These are phyloP conservation scores for Chinchilla lanigera DNA, from an alignment of 2,113 vertebrate species.

Conservation along the genomic window DNA sequence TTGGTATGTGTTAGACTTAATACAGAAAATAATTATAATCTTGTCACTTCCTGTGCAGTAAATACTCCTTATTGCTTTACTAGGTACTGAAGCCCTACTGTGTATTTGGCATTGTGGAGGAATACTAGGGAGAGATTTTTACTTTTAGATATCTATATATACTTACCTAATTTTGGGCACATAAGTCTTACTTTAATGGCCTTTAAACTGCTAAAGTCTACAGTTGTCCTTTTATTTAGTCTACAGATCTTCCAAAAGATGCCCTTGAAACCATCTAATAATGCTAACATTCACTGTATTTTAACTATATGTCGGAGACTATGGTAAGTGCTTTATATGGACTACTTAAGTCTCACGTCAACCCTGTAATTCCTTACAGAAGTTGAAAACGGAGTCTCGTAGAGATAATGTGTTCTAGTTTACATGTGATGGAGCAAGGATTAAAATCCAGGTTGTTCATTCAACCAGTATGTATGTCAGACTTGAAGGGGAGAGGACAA, in stretches of 20 bases:
- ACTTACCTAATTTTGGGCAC: neutral
- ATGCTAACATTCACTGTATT: neutral
- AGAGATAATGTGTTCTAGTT: neutral
- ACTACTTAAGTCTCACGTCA: conserved; percentile 17
- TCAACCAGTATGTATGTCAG: neutral
- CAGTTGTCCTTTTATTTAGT: neutral
- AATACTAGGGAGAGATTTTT: neutral
- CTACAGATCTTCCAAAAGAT: conserved; percentile 26
- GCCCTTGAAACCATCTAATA: neutral
- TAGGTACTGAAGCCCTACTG: neutral
- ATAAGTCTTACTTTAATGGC: conserved; percentile 9
- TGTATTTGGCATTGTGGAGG: neutral
- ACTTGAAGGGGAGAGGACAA: neutral
- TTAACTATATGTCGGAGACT: neutral
- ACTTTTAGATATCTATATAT: neutral
- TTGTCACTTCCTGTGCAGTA: neutral
- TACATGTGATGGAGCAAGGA: neutral
- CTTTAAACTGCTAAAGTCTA: neutral
- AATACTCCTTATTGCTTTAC: neutral
- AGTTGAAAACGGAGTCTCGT: neutral
- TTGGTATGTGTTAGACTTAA: neutral
- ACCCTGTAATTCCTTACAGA: conserved; percentile 9
- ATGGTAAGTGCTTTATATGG: neutral
- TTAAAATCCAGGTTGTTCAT: neutral
- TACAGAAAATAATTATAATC: conserved; percentile 19